Base-by-base conservation (phyloP, 2,113 vertebrate genomes). In the Camelus dromedarius region DNA sequence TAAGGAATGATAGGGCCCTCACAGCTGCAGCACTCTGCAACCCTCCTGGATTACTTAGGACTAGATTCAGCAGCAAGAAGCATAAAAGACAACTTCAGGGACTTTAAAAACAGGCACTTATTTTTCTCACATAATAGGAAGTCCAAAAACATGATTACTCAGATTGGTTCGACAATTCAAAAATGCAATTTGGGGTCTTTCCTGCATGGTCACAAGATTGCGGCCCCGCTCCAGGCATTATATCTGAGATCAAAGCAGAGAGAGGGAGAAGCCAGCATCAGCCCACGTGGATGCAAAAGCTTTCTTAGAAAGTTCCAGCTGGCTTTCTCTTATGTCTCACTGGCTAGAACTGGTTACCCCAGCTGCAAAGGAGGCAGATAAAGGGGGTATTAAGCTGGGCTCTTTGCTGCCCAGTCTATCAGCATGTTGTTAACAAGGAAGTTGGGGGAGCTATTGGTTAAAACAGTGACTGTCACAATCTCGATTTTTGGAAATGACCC, bases 361-460 rank as follows among this genome's bases (percentile, higher is more conserved):
- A 93, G 8, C 30, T 3, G 0, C 38, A 46, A 77, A 91, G 16
- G 30, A 73, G 30, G 1, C 56, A 88, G 72, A 60, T 66, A 62
- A 88, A 70, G 22, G 30, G 12, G 26, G 6, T 32, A 48, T 35
- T 60, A 30, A 52, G 8, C 18, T 30, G 9, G 8, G 11, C 48
- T 35, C 12, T 28, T 69, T 52, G 28, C 22, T 58, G 26, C 32
- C 58, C 24, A 46, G 38, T 20, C 26, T n/a, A 70, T 64, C 50
- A 50, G n/a, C 24, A 38, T 56, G 85, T n/a, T 85, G 30, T 76
- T 91, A 82, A 73, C 52, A 81, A 76, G n/a, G n/a, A 84, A 83
- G 11, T n/a, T 64, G 20, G 16, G 46, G 11, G 28, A 56, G 18
- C 67, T 89, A 64, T 3, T 54, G 24, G 8, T 73, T 67, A 54